Conservation (phyloP, 2,113 vertebrate species). For the Lampris incognitus region DNA sequence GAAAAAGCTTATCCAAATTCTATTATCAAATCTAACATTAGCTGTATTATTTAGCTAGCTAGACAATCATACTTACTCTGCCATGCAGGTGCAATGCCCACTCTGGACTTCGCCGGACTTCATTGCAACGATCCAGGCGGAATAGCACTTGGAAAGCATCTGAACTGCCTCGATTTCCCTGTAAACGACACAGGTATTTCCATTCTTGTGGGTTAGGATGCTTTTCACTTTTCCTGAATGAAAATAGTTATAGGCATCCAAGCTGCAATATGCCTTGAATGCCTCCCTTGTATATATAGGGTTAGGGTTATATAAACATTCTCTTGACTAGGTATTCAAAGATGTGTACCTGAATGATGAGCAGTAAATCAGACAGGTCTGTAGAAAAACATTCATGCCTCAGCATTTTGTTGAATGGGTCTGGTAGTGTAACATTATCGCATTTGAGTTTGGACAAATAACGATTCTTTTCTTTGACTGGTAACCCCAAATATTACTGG, state of each 20-base stretch:
- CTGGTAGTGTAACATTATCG: background rate
- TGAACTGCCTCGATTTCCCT: background rate
- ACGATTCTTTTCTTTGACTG: background rate
- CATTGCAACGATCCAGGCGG: background rate
- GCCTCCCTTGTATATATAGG: background rate
- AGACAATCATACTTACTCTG: background rate
- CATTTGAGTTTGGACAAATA: background rate
- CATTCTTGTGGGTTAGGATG: background rate
- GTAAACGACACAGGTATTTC: background rate
- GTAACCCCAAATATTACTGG: background rate
- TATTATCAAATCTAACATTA: background rate
- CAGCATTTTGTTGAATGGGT: slow-evolving; percentile 2
- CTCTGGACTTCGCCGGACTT: background rate
- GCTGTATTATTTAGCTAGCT: background rate
- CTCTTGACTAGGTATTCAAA: slow-evolving; percentile 4
- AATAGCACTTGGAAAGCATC: background rate
- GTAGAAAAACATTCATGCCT: slow-evolving; percentile 11
- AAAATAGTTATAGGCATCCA: background rate
- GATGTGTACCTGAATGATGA: slow-evolving; percentile 2
- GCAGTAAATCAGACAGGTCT: slow-evolving; percentile 6
- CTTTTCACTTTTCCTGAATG: background rate
- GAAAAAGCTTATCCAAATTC: background rate
- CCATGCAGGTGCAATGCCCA: slow-evolving; percentile 1
- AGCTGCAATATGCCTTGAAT: background rate
- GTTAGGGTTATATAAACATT: background rate